Evolutionary conservation across 2,888 invertebrate genomes (phyloP), one percentile per base, ranked within the genome.

Genomic region (Polylopha cassiicola): DNA sequence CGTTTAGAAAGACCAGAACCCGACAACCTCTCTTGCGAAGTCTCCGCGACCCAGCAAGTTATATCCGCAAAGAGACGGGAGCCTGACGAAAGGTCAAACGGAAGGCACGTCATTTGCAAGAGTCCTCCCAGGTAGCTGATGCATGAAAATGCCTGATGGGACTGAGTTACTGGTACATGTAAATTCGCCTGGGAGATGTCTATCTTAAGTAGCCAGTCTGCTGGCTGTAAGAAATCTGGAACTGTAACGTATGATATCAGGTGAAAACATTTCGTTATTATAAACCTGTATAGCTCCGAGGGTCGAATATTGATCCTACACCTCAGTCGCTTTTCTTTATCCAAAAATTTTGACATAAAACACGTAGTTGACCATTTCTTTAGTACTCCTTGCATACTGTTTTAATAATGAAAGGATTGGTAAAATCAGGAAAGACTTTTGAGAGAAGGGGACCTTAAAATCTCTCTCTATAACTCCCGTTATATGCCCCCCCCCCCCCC

Each of bases 21-120:
- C n/a, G n/a, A n/a, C n/a, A n/a, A n/a, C n/a, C n/a, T n/a, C n/a
- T n/a, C n/a, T n/a, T n/a, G n/a, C n/a, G n/a, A n/a, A 22, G 21
- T 34, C 32, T 27, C 43, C 4, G 50, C 51, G 1, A 55, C n/a
- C 55, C 52, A 56, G 31, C 53, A 56, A 15, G 44, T 37, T 0
- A 57, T 4, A 3, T 37, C 26, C 1, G 52, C 34, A 26, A 43
- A 45, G 1, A 26, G 8, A 9, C 36, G 36, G 2, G 43, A 43
- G 0, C 39, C 43, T 1, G 26, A 24, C 1, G 43, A 28, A 1
- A 46, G 31, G 0, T 43, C 43, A 15, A 46, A 46, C 0, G 43
- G 45, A 3, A 46, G 38, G 9, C 38, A 46, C 2, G 22, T 42
- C 28, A 46, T 34, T 31, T 46, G 37, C 2, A 7, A 16, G 1